Conservation (phyloP, 2,797 vertebrate species). For the Sebastes steindachneri region DNA sequence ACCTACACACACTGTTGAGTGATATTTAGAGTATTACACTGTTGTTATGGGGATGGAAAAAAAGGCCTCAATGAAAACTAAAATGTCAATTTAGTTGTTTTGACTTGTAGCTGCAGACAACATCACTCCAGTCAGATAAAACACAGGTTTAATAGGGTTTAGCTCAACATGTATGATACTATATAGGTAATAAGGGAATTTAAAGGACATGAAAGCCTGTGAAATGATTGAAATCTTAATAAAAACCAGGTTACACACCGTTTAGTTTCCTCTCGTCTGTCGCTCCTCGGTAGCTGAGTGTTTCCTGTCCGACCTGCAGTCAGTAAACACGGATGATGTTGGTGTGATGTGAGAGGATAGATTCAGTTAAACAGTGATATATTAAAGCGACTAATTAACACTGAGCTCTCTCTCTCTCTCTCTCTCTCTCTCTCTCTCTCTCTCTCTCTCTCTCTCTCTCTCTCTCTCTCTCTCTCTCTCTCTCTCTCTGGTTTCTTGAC, state of each 20-base stretch:
- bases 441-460: background rate
- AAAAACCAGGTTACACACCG: constrained; percentile 1
- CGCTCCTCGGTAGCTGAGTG: background rate
- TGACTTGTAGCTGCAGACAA: background rate
- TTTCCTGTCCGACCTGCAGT: background rate
- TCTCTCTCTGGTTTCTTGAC: constrained; percentile 17
- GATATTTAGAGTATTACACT: background rate
- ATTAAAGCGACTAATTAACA: background rate
- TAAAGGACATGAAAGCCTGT: background rate
- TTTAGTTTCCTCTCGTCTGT: background rate
- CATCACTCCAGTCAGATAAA: background rate
- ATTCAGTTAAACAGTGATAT: background rate
- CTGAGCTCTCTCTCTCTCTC: background rate
- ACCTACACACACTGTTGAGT: background rate
- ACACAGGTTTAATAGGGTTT: background rate
- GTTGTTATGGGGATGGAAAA: background rate
- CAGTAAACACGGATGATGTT: background rate
- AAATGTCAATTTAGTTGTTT: background rate
- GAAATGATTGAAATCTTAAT: constrained; percentile 39
- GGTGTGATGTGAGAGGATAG: background rate
- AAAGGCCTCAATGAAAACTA: background rate
- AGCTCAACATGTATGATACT: background rate
- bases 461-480: background rate
- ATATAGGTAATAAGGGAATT: background rate
- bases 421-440: background rate